Conservation (phyloP, 2,888 invertebrate species). For the Aporophyla nigra region DNA sequence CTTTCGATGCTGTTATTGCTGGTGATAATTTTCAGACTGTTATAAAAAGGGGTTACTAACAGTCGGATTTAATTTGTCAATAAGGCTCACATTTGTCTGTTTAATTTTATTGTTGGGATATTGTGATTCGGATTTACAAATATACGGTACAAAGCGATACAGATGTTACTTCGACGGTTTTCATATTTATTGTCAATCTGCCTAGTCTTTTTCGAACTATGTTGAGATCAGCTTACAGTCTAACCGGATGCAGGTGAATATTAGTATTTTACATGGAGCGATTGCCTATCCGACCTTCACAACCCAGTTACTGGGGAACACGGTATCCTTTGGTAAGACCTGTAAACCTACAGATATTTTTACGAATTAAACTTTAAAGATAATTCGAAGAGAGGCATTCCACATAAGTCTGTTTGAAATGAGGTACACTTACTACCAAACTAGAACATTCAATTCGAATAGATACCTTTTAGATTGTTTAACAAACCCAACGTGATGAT, state of each 20-base stretch:
- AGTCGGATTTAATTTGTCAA: conserved; percentile 29
- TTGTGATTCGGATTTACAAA: conserved; percentile 16
- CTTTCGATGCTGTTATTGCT: conserved; percentile 52
- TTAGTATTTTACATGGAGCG: not conserved
- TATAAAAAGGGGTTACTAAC: conserved; percentile 39
- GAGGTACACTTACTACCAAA: not conserved
- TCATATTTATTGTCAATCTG: not conserved
- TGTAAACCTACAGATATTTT: not conserved
- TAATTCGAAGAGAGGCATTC: not conserved
- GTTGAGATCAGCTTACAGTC: not conserved
- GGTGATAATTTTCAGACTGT: conserved; percentile 47
- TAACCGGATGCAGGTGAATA: not conserved
- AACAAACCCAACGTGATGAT: not conserved
- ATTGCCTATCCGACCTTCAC: not conserved
- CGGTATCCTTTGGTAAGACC: not conserved
- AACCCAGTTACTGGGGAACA: not conserved
- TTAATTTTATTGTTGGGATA: conserved; percentile 11
- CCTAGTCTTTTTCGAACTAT: not conserved
- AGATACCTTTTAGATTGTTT: not conserved
- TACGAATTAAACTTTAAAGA: not conserved
- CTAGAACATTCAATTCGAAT: not conserved
- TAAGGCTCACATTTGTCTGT: conserved; percentile 22
- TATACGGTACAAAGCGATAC: not conserved
- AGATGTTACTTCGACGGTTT: not conserved
- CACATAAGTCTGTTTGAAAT: not conserved